phyloP scores from a whole-genome alignment of 2,113 vertebrate genomes.

The human region GRCh38 chr11:6529501-6530000 shows the following conservation, averaged over 20 bases:
- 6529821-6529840: not conserved
- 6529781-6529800: not conserved
- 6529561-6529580: not conserved
- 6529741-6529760: not conserved
- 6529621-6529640: not conserved
- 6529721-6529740: not conserved
- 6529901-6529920: not conserved
- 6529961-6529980: not conserved
- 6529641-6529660: constrained; percentile 1
- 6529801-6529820: not conserved
- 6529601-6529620: not conserved
- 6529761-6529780: not conserved
- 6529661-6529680: not conserved
- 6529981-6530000: not conserved
- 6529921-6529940: not conserved
- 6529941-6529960: not conserved
- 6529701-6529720: not conserved
- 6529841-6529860: not conserved
- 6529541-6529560: not conserved
- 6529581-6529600: not conserved
- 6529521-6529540: not conserved
- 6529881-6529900: not conserved
- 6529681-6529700: not conserved
- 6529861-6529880: not conserved
- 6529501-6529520: not conserved